Percentiles rank a stretch among this genome's conserved stretches.
These are phyloP conservation scores for Aphelocoma californica DNA, from an alignment of 2,797 vertebrate species.

Conservation along the genomic window DNA sequence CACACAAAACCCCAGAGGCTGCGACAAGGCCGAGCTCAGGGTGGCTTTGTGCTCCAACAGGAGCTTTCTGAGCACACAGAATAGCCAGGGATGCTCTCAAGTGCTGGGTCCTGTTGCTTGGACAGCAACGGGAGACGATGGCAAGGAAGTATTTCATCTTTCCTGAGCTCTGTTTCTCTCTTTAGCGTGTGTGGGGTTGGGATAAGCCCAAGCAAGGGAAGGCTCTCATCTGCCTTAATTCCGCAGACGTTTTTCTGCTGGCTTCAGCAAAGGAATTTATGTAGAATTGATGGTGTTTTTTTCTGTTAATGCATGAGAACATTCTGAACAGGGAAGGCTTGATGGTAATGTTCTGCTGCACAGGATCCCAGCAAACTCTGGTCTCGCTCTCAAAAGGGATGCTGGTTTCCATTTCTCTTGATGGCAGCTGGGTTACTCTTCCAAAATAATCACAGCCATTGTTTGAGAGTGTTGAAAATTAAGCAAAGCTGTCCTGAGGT, in stretches of 20 bases:
- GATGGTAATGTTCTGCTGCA: neutral
- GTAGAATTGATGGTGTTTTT: conserved; percentile 43
- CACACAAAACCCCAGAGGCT: neutral
- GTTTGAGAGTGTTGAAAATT: neutral
- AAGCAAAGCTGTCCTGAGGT: neutral
- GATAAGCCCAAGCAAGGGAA: conserved; percentile 5
- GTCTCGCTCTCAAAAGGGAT: neutral
- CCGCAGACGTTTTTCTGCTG: conserved; percentile 29
- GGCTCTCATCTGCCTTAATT: conserved; percentile 58
- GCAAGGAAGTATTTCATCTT: conserved; percentile 62
- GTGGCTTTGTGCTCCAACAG: neutral
- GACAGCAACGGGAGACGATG: conserved; percentile 2
- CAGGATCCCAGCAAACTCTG: neutral
- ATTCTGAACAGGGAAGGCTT: neutral
- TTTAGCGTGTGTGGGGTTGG: conserved; percentile 50
- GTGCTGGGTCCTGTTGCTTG: neutral
- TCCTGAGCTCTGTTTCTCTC: conserved; percentile 56
- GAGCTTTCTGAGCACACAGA: neutral
- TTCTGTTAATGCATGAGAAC: conserved; percentile 39
- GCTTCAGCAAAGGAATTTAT: conserved; percentile 55
- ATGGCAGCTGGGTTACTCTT: neutral
- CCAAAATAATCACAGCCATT: neutral
- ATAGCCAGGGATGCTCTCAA: neutral
- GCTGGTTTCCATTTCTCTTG: neutral
- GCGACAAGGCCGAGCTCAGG: neutral